Base-by-base conservation (phyloP, 2,113 vertebrate species). In the Parotia lawesii region DNA sequence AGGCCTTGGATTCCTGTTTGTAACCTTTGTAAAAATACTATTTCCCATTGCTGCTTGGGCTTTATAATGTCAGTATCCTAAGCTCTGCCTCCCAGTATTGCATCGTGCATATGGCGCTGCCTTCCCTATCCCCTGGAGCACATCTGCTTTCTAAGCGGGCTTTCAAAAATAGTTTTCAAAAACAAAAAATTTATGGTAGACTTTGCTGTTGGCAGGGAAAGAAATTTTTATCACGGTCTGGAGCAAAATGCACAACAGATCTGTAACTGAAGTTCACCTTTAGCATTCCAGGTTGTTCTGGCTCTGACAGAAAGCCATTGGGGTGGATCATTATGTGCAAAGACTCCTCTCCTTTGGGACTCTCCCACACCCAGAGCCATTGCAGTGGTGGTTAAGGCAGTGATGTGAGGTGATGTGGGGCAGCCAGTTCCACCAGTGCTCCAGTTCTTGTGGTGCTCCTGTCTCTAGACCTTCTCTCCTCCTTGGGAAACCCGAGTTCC, bases 251-350 rank as follows among this genome's bases (percentile, higher is more conserved):
- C 7, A 12, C 72, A 48, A 65, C 29, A 10, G 89, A 83, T 93
- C 92, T 94, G 93, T 96, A 93, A 93, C 48, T 96, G 90, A 97
- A 95, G 94, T 82, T 97, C 97, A 97, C 96, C 97, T 97, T 95
- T 94, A 87, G 84, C 77, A 37, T 84, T 91, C 76, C 20, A 86
- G 83, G 83, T 82, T 85, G 91, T 54, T 92, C 71, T 96, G 91
- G 79, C 93, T 85, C 57, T 80, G 29, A 8, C 35, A 42, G 83
- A 89, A 93, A 78, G 79, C 89, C 50, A 2, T 54, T 15, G 81
- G 4, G 35, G 86, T 4, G 7, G 58, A 65, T 90, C 11, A 1
- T 91, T 69, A 66, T 75, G 90, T 80, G 62, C 35, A 20, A 94
- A 81, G 90, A 91, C 90, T 16, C 16, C 48, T 66, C 69, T 94